Evolutionary conservation across 2,113 vertebrate genomes (phyloP).

Genomic region (Eulemur rufifrons): DNA sequence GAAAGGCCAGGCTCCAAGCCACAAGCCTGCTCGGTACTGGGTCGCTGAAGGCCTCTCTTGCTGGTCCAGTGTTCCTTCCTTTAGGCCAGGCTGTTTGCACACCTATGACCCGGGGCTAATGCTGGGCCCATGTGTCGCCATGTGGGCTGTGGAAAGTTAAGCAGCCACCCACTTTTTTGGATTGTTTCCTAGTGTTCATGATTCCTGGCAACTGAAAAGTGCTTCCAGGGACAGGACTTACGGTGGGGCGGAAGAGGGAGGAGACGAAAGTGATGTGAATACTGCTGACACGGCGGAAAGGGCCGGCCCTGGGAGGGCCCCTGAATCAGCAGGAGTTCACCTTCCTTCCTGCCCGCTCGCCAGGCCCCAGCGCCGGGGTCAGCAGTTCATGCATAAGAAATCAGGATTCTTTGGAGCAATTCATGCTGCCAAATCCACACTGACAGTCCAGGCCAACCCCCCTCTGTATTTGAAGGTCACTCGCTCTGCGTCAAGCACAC

Average conservation of each 20-base stretch:
- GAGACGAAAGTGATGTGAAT: conserved; percentile 45
- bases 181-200: conserved; percentile 53
- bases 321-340: conserved; percentile 48
- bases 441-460: conserved; percentile 27
- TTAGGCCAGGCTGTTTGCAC: background rate
- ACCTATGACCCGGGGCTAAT: background rate
- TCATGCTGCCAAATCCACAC: conserved; percentile 62
- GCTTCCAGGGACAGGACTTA: conserved; percentile 63
- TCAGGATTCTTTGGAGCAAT: conserved; percentile 55
- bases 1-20: background rate
- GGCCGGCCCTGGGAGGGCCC: background rate
- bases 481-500: conserved; percentile 9
- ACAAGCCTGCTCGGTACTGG: background rate
- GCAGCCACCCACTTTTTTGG: conserved; percentile 49
- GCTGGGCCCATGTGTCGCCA: background rate
- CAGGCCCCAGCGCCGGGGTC: conserved; percentile 19
- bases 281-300: conserved; percentile 48
- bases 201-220: conserved; percentile 58
- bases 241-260: conserved; percentile 55
- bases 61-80: background rate
- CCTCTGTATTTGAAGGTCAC: conserved; percentile 20
- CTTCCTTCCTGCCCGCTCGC: background rate
- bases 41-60: background rate
- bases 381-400: conserved; percentile 73
- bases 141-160: background rate